A percentile compares a stretch with the other conserved stretches of the same genome.
Conservation (phyloP, 2,113 vertebrate genomes). For the Corythornis vintsioides region DNA sequence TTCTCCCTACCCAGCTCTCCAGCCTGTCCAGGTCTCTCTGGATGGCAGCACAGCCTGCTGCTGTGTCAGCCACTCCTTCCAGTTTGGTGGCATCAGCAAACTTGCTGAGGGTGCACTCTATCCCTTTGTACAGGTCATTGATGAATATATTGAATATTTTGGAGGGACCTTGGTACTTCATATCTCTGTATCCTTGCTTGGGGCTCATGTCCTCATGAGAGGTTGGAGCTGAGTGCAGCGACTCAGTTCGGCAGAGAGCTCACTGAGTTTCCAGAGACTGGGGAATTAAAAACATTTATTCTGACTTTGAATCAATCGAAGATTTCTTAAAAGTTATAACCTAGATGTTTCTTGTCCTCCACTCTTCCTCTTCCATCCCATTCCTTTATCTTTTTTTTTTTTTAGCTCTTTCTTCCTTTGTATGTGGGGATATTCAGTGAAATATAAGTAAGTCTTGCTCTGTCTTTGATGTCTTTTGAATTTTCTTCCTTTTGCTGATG, state of each 20-base stretch:
- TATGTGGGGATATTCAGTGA: neutral
- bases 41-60: no score
- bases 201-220: neutral
- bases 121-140: no score
- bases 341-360: neutral
- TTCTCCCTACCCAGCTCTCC: no score
- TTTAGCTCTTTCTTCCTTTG: neutral
- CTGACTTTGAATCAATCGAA: neutral
- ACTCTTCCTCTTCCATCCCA: neutral
- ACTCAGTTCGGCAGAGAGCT: neutral
- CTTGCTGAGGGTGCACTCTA: no score
- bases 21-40: no score
- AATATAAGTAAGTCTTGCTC: constrained; percentile 23
- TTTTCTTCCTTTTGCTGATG: constrained; percentile 7
- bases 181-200: neutral
- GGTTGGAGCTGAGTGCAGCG: neutral
- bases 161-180: neutral
- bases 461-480: constrained; percentile 21
- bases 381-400: neutral
- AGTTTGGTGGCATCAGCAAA: no score
- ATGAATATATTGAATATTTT: neutral
- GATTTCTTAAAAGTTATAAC: neutral
- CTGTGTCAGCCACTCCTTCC: no score
- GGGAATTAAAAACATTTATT: neutral
- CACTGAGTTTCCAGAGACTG: neutral